Conservation (phyloP, 2,797 vertebrate genomes). For the Ciconia nigra region DNA sequence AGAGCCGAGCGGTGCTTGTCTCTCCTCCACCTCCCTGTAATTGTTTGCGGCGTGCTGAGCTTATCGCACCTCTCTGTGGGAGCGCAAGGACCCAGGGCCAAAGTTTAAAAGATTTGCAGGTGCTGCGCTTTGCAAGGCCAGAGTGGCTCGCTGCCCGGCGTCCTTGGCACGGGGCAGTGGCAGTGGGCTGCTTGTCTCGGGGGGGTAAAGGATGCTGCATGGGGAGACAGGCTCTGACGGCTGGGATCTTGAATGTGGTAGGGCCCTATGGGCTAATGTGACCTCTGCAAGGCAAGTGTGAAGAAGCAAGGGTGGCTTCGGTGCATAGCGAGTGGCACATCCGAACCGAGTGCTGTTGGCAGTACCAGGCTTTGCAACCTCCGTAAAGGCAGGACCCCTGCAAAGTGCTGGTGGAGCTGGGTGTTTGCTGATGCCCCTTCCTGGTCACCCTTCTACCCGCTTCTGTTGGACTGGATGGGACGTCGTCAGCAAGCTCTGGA, state of each 20-base stretch:
- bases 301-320: neutral
- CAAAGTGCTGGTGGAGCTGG: neutral
- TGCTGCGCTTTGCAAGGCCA: neutral
- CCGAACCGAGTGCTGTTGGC: rapidly evolving
- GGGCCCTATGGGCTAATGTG: neutral
- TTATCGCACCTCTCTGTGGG: neutral
- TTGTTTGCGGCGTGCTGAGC: neutral
- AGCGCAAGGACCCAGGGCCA: neutral
- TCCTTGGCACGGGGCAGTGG: rapidly evolving
- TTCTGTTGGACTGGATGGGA: neutral
- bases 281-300: neutral
- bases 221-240: neutral
- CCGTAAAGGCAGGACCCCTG: neutral
- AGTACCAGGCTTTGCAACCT: neutral
- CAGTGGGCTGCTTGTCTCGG: neutral
- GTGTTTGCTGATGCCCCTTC: neutral
- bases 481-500: neutral
- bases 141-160: rapidly evolving
- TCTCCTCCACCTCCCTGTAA: constrained; percentile 7
- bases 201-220: neutral
- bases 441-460: neutral
- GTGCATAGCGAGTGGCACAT: neutral
- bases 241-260: neutral
- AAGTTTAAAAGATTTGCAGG: neutral
- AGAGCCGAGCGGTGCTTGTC: neutral